These are phyloP conservation scores for Acanthiza pusilla DNA, from an alignment of 2,797 vertebrate genomes.

Conservation along the genomic window DNA sequence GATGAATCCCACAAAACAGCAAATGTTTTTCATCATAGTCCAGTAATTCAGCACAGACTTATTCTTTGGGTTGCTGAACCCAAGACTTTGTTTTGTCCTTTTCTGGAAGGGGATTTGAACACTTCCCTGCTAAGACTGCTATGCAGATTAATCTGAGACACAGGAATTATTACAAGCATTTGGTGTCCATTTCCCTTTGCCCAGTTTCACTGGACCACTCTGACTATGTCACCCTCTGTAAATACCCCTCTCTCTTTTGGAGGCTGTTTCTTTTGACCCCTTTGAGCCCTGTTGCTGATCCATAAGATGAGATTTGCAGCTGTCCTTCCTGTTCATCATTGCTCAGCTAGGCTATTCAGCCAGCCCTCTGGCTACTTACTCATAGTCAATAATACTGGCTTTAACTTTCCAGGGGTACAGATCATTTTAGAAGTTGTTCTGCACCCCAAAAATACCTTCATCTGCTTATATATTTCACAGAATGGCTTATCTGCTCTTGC, in stretches of 20 bases:
- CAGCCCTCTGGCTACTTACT: not conserved
- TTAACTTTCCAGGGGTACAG: not conserved
- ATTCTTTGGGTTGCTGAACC: not conserved
- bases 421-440: not conserved
- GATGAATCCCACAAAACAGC: conserved; percentile 19
- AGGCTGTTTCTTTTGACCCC: not conserved
- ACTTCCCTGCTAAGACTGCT: not conserved
- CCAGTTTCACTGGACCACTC: not conserved
- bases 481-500: not conserved
- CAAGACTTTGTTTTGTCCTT: not conserved
- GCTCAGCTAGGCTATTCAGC: not conserved
- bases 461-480: not conserved
- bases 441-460: not conserved
- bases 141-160: not conserved
- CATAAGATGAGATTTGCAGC: not conserved
- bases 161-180: not conserved
- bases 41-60: conserved; percentile 30
- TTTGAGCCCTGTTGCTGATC: not conserved
- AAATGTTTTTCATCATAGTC: conserved; percentile 19
- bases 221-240: not conserved
- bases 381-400: not conserved
- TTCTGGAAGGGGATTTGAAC: conserved; percentile 10
- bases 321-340: not conserved
- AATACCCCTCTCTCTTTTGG: not conserved
- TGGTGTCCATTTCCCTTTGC: not conserved